A percentile compares a stretch with the other conserved stretches of the same genome.
Evolutionary conservation across 2,888 invertebrate genomes (phyloP).

Genomic region (Thymelicus lineola): DNA sequence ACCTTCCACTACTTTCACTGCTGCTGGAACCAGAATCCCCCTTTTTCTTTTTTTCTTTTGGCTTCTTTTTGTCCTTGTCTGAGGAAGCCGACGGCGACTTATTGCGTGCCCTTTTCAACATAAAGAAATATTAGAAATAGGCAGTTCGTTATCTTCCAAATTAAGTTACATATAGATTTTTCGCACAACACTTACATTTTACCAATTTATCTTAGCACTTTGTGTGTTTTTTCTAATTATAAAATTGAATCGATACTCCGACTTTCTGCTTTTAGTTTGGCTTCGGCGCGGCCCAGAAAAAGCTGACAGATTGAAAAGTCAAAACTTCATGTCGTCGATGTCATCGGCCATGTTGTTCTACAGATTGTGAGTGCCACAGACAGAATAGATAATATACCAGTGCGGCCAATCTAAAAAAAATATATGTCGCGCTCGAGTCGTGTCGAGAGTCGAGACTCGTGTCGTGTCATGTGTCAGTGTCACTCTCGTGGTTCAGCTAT

Average conservation of each 20-base stretch:
- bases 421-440: too few relatives aligned
- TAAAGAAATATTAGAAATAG: neutral
- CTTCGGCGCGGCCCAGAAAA: neutral
- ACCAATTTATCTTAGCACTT: neutral
- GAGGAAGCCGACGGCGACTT: slow-evolving; percentile 89
- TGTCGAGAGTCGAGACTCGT: too few relatives aligned
- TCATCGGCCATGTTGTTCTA: too few relatives aligned
- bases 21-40: slow-evolving; percentile 91
- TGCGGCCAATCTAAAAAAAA: too few relatives aligned
- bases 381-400: too few relatives aligned
- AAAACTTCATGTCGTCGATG: too few relatives aligned
- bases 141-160: neutral
- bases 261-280: neutral
- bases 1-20: slow-evolving; percentile 92
- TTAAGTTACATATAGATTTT: neutral
- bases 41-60: slow-evolving; percentile 86
- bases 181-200: slow-evolving; percentile 8
- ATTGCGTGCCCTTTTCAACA: slow-evolving; percentile 88
- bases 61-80: slow-evolving; percentile 90
- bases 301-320: too few relatives aligned
- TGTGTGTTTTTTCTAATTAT: neutral
- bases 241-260: neutral
- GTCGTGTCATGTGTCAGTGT: too few relatives aligned
- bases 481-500: too few relatives aligned
- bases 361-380: too few relatives aligned